These are phyloP conservation scores for Anagrus nilaparvatae DNA, from an alignment of 1,140 invertebrate genomes.

Conservation along the genomic window DNA sequence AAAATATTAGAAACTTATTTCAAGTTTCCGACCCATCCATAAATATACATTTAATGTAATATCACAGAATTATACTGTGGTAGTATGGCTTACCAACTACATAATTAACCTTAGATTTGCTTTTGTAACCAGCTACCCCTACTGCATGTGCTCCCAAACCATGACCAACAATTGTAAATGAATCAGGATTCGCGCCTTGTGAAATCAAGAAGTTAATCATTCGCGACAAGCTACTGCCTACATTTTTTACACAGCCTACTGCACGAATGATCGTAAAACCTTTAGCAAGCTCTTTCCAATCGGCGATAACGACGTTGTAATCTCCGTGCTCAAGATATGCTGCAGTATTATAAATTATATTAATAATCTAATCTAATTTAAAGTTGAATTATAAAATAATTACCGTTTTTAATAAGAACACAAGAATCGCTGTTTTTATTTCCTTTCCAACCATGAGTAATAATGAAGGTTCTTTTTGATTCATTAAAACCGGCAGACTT, in stretches of 20 bases:
- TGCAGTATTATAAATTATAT: constrained; percentile 18
- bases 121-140: constrained; percentile 28
- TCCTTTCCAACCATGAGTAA: constrained; percentile 45
- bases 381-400: too few species aligned
- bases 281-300: constrained; percentile 47
- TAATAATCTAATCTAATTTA: too few species aligned
- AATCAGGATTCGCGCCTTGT: constrained; percentile 37
- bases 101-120: constrained; percentile 16
- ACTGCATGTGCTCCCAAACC: constrained; percentile 41
- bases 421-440: constrained; percentile 30
- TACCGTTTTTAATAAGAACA: constrained; percentile 29
- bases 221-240: constrained; percentile 46
- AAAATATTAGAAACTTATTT: too few species aligned
- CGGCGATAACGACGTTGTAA: constrained; percentile 53
- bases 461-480: constrained; percentile 32
- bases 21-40: too few species aligned
- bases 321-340: constrained; percentile 46
- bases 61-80: too few species aligned
- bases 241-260: constrained; percentile 39
- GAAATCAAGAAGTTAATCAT: constrained; percentile 47
- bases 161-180: constrained; percentile 44
- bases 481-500: constrained; percentile 38
- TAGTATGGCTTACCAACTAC: constrained; percentile 30
- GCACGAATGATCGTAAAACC: constrained; percentile 41
- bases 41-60: too few species aligned